Base-by-base conservation (phyloP, 1,140 invertebrate species). In the Anastrepha obliqua region DNA sequence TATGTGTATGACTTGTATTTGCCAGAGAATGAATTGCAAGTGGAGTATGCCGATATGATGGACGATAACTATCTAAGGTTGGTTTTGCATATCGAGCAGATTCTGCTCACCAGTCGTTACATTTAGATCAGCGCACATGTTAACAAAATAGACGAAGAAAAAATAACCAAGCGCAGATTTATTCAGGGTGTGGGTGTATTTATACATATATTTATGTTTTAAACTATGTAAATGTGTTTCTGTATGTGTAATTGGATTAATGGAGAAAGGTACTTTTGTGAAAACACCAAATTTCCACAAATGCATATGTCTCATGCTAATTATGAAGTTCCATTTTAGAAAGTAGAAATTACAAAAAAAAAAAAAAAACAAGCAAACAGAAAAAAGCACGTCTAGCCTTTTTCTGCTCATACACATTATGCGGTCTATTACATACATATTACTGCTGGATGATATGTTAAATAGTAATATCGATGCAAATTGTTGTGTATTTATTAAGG, bases 11-110 rank as follows among this genome's bases (percentile, higher is more conserved):
- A 93, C 89, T 88, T 93, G 17, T 93, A 93, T 90, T 90, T 93
- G 87, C 90, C 92, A 65, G 92, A 93, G 64, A 90, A 92, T 85
- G 92, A 92, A 88, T 88, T 88, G 85, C 91, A 93, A 85, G 90
- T 91, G 47, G 90, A 89, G 15, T 90, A 92, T 90, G 91, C 90
- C 70, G 91, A 92, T 87, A 89, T 93, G 88, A 90, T 92, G 90
- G 92, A 91, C 86, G 91, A 93, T 90, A 92, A 93, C 89, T 92
- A 93, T 89, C 65, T 93, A 91, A 93, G 92, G 92, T 93, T 93
- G 87, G 92, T 93, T 89, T 90, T 92, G 89, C 90, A 91, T 87
- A 89, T 91, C 89, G 92, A 91, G 89, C 91, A 91, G 88, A 89
- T 91, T 89, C 89, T 90, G 89, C 86, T 92, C 87, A 89, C 90